Conservation (phyloP, 2,797 vertebrate species). For the Lacerta bilineata region DNA sequence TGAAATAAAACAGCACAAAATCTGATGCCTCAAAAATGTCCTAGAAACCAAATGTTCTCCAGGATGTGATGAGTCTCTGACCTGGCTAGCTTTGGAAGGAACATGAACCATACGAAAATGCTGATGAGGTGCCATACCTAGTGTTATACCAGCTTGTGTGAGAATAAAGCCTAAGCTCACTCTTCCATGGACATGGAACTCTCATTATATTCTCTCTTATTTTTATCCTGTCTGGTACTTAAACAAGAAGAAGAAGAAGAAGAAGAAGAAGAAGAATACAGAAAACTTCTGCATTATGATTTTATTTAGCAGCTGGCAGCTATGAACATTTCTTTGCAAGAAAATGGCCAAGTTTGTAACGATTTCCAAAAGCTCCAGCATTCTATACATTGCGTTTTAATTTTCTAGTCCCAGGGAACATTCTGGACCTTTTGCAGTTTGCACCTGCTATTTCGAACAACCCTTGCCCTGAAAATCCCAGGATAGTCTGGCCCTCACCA, state of each 20-base stretch:
- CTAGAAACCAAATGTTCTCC: background rate
- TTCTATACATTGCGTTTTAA: background rate
- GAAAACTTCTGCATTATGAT: accelerated
- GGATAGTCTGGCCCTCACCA: background rate
- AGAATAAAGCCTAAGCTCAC: background rate
- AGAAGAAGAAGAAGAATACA: background rate
- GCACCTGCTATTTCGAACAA: slow-evolving; percentile 30
- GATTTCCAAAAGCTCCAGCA: background rate
- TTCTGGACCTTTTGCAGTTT: background rate
- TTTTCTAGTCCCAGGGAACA: background rate
- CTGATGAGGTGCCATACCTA: background rate
- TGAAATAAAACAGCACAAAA: background rate
- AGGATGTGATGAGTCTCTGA: background rate
- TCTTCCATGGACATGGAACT: background rate
- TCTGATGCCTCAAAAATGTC: background rate
- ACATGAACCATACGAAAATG: background rate
- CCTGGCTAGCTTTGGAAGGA: background rate
- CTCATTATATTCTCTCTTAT: background rate
- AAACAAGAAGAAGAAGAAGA: too few species aligned
- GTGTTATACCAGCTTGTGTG: background rate
- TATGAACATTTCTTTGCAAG: slow-evolving; percentile 17
- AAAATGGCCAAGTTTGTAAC: background rate
- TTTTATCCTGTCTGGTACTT: accelerated
- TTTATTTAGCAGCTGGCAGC: slow-evolving; percentile 24
- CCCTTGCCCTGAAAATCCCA: background rate